Conservation (phyloP, 2,888 invertebrate species). For the Loripinus fragilis region DNA sequence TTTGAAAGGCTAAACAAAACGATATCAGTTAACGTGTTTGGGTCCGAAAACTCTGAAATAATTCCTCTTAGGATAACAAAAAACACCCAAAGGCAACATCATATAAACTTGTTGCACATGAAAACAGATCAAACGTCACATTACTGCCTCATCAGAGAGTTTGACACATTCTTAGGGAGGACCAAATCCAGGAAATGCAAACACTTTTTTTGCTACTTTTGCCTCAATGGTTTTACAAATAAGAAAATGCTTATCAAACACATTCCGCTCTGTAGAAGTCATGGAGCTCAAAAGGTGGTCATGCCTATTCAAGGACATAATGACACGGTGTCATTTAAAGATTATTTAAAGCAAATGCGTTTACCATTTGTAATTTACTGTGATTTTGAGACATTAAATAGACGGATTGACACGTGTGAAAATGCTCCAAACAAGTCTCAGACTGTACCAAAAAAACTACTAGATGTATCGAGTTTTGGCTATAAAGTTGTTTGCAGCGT, state of each 20-base stretch:
- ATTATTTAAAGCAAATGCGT: not conserved
- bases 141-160: not conserved
- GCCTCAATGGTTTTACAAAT: not conserved
- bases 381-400: not conserved
- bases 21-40: slow-evolving; percentile 30
- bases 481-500: not conserved
- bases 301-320: not conserved
- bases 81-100: not conserved
- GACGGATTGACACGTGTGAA: not conserved
- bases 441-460: not conserved
- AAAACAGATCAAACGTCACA: not conserved
- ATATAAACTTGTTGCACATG: not conserved
- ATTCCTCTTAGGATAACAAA: slow-evolving; percentile 3
- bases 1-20: slow-evolving; percentile 24
- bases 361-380: not conserved
- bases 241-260: not conserved
- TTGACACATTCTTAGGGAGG: not conserved
- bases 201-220: not conserved
- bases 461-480: not conserved
- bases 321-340: not conserved
- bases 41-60: not conserved
- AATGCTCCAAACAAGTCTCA: not conserved
- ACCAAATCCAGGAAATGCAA: not conserved
- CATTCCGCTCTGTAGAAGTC: not conserved
- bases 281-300: not conserved